Evolutionary conservation across 2,113 vertebrate species (phyloP), one percentile per base, ranked within the genome.

Genomic region (Tetraodon nigroviridis): DNA sequence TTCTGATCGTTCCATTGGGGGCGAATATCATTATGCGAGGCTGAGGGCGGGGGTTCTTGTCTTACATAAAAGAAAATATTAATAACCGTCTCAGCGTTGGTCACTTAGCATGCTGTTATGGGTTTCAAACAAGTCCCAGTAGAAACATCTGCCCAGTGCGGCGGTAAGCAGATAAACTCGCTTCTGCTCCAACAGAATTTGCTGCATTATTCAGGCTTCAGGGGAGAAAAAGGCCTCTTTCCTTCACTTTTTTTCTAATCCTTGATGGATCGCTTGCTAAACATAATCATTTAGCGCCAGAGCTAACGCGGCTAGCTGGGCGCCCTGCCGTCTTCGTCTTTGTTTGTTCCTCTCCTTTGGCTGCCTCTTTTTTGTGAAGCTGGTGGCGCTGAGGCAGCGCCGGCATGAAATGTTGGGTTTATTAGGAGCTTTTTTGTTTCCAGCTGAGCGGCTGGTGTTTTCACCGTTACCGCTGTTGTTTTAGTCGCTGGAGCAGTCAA

Each of bases 1-100:
- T 77, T 78, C 60, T 69, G 27, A 72, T 66, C 21, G 47, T 76
- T 61, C 64, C 13, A 65, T 32, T 14, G 57, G 53, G 53, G 62
- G 50, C 69, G 78, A 60, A 80, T 85, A 61, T 67, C 55, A 63
- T 84, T 88, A 82, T 55, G 61, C 45, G 44, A 44, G 56, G 48
- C 29, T 68, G 65, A 68, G 40, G 61, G 60, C 55, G 61, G 29
- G 67, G 63, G 51, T 64, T 76, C 44, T 46, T 40, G 51, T 71
- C 54, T 70, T 24, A 79, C 67, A 73, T 82, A 67, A 84, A 82
- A 80, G 58, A 56, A 79, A 80, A 58, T 77, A 81, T 79, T 73
- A 75, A 74, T 72, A 87, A 57, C 58, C 37, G 50, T 45, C 58
- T 62, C 68, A 46, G 48, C 32, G 69, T 67, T 52, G 76, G 77